phyloP scores from a whole-genome alignment of 1,140 invertebrate genomes.

The Lepidurus apus region DNA sequence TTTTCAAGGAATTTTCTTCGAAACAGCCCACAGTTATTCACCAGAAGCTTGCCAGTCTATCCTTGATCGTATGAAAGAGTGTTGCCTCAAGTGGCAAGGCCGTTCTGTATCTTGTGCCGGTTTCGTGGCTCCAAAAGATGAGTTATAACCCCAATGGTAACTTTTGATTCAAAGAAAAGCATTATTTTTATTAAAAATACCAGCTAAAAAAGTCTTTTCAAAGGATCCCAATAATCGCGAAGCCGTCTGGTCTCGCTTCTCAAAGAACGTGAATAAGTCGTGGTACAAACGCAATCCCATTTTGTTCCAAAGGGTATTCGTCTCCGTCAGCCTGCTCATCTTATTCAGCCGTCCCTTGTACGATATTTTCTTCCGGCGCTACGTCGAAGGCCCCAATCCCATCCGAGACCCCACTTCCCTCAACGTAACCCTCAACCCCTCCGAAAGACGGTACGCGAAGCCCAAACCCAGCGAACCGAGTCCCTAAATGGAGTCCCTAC shows the following conservation, averaged over 20 bases:
- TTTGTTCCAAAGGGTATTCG: conserved; percentile 48
- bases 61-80: conserved; percentile 20
- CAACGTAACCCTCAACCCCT: background rate
- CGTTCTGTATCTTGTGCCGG: conserved; percentile 10
- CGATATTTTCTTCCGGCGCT: conserved; percentile 52
- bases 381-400: conserved; percentile 30
- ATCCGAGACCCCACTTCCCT: conserved; percentile 13
- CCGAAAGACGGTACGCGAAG: background rate
- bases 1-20: background rate
- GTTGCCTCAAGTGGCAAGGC: background rate
- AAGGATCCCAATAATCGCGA: conserved; percentile 28
- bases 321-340: conserved; percentile 48
- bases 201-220: background rate
- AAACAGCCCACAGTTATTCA: conserved; percentile 27
- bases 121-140: conserved; percentile 13
- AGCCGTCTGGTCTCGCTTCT: conserved; percentile 28
- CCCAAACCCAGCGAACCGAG: background rate
- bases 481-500: conserved; percentile 66
- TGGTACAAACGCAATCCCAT: conserved; percentile 53
- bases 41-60: background rate
- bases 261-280: conserved; percentile 33
- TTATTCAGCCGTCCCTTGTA: conserved; percentile 66
- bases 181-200: background rate
- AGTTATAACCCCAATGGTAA: background rate
- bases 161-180: background rate